phyloP scores from a whole-genome alignment of 2,797 vertebrate genomes.

The Alcedo atthis region DNA sequence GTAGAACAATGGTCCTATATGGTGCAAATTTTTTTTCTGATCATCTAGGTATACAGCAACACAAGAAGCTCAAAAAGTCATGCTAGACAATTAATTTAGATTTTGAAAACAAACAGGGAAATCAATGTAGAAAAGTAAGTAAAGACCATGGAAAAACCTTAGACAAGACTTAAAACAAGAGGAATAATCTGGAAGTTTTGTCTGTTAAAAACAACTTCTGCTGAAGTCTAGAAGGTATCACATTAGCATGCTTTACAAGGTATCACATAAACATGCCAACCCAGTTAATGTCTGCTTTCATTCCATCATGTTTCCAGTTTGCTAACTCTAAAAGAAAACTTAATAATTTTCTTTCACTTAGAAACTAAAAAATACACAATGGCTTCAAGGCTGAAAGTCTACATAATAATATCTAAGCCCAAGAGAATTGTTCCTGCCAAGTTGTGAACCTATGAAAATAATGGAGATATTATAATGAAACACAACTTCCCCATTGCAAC shows the following conservation, averaged over 20 bases:
- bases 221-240: not conserved
- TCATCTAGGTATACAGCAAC: too few relatives aligned
- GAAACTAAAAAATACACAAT: not conserved
- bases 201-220: not conserved
- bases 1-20: too few relatives aligned
- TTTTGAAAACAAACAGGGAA: not conserved
- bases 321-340: conserved; percentile 28
- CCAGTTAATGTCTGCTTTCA: not conserved
- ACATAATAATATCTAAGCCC: not conserved
- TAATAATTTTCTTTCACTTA: conserved; percentile 21
- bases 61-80: not conserved
- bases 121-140: not conserved
- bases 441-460: conserved; percentile 18
- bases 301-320: conserved; percentile 1
- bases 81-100: not conserved
- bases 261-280: not conserved
- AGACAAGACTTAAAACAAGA: not conserved
- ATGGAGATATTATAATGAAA: conserved; percentile 16
- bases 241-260: not conserved
- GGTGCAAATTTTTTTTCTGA: too few relatives aligned
- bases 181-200: not conserved
- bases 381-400: not conserved
- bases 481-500: not conserved
- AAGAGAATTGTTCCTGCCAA: conserved; percentile 17
- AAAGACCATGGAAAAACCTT: not conserved